These are phyloP conservation scores for Aldrovandia affinis DNA, from an alignment of 2,797 vertebrate species.

Conservation along the genomic window DNA sequence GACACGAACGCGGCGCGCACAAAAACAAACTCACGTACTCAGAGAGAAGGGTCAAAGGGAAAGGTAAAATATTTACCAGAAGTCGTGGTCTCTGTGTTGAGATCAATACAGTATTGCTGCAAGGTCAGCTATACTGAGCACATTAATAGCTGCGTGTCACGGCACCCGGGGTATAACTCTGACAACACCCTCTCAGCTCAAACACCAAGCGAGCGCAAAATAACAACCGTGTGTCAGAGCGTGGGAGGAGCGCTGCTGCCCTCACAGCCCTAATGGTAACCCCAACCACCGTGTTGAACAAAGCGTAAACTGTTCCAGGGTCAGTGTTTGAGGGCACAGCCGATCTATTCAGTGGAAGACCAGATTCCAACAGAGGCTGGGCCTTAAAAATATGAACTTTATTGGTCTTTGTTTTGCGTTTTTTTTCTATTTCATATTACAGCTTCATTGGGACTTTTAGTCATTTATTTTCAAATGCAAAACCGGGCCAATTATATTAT, in stretches of 20 bases:
- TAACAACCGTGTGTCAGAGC: background rate
- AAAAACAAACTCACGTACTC: background rate
- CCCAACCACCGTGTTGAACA: background rate
- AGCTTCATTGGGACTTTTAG: background rate
- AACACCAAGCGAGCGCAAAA: background rate
- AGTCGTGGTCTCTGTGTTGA: constrained; percentile 40
- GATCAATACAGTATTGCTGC: constrained; percentile 44
- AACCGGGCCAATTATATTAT: background rate
- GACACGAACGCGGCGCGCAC: background rate
- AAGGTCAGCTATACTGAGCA: constrained; percentile 57
- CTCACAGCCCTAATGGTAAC: background rate
- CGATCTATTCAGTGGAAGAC: background rate
- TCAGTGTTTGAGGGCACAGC: background rate
- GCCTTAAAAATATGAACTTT: background rate
- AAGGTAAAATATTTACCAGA: constrained; percentile 52
- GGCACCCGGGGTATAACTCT: background rate
- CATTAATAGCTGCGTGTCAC: constrained; percentile 6
- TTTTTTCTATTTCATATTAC: background rate
- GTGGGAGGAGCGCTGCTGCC: background rate
- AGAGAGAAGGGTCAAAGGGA: constrained; percentile 45
- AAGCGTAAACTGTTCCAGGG: background rate
- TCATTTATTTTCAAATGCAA: background rate
- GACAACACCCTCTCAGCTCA: constrained; percentile 1
- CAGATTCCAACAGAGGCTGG: background rate
- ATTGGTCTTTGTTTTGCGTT: background rate